Percentiles rank a stretch among this genome's conserved stretches.
These are phyloP conservation scores for Lymantria monacha DNA, from an alignment of 2,888 invertebrate species.

Conservation along the genomic window DNA sequence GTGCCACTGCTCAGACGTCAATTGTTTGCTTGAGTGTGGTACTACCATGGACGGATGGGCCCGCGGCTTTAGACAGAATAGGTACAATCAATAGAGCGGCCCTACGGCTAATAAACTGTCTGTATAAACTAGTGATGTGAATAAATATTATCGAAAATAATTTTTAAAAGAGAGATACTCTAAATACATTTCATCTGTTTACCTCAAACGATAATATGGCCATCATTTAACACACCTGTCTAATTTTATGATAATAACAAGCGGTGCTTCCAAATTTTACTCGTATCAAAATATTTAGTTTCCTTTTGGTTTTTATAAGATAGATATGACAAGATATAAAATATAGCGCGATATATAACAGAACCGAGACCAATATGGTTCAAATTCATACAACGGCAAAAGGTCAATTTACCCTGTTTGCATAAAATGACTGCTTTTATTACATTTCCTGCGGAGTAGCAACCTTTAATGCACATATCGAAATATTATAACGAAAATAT, in stretches of 20 bases:
- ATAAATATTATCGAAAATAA: too few relatives aligned
- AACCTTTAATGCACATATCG: slow-evolving; percentile 24
- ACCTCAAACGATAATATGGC: background rate
- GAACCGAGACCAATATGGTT: slow-evolving; percentile 12
- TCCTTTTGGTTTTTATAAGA: background rate
- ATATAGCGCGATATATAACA: background rate
- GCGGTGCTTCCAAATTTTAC: background rate
- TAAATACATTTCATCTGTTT: background rate
- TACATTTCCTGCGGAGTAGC: slow-evolving; percentile 24
- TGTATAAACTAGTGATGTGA: too few relatives aligned
- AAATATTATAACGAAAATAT: slow-evolving; percentile 8
- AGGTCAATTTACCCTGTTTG: slow-evolving; percentile 24
- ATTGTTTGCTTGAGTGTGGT: too few relatives aligned
- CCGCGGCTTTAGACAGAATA: too few relatives aligned
- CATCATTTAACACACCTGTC: background rate
- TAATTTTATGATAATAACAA: background rate
- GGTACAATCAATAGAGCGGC: too few relatives aligned
- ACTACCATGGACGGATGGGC: too few relatives aligned
- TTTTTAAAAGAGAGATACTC: background rate
- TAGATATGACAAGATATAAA: background rate
- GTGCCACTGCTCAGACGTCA: too few relatives aligned
- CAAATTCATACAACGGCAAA: slow-evolving; percentile 11
- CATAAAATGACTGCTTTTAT: slow-evolving; percentile 27
- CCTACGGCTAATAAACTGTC: too few relatives aligned
- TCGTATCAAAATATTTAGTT: background rate